Evolutionary conservation across 2,888 invertebrate genomes (phyloP).

Genomic region (Priocnemis perturbator): DNA sequence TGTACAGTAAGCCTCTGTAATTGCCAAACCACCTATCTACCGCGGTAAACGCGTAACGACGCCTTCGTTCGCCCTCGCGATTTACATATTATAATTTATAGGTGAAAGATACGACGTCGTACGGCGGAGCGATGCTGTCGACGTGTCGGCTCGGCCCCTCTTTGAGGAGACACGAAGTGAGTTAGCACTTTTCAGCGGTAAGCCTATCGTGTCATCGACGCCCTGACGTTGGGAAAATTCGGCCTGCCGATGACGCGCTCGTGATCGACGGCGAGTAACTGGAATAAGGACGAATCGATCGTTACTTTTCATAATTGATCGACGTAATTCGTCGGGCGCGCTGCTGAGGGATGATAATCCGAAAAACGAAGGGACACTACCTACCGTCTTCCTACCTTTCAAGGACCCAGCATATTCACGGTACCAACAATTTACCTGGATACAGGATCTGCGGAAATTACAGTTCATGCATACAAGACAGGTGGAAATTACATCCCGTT

Average conservation of each 20-base stretch:
- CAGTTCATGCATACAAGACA: no score
- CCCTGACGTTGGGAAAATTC: no score
- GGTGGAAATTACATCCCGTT: no score
- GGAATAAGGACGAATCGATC: background rate
- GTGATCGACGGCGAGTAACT: background rate
- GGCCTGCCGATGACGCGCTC: no score
- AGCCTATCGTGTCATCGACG: constrained; percentile 23
- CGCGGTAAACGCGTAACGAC: constrained; percentile 44
- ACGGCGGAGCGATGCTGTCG: constrained; percentile 27
- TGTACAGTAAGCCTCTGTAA: constrained; percentile 67
- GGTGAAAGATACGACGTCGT: constrained; percentile 54
- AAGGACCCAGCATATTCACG: no score
- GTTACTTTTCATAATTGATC: no score
- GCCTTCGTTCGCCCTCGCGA: constrained; percentile 41
- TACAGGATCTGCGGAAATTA: no score
- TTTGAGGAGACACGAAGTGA: constrained; percentile 21
- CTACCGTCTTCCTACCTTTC: no score
- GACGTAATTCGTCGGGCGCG: no score
- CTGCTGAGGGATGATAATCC: no score
- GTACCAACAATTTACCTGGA: no score
- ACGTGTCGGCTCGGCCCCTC: constrained; percentile 20
- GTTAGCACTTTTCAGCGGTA: constrained; percentile 35
- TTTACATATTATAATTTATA: constrained; percentile 70
- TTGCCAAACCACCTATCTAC: constrained; percentile 64
- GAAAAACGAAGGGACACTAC: no score